Evolutionary conservation across 2,888 invertebrate genomes (phyloP).

Genomic region (Cryptophagus acutangulus): DNA sequence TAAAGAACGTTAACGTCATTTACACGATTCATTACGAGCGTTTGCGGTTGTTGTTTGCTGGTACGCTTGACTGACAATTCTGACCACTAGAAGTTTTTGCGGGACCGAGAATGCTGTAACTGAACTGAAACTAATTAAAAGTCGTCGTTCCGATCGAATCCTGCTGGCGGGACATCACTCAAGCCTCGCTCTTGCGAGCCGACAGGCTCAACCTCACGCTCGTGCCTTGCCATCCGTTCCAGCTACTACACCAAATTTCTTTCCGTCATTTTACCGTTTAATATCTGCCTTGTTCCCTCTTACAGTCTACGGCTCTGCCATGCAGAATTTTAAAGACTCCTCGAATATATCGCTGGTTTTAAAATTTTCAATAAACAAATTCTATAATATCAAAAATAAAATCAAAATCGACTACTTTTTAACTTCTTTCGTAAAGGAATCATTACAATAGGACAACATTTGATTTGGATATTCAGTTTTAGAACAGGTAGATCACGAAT

Average conservation of each 20-base stretch:
- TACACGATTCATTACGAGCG: slow-evolving; percentile 43
- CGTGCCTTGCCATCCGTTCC: slow-evolving; percentile 3
- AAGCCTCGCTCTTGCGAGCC: slow-evolving; percentile 25
- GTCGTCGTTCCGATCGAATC: slow-evolving; percentile 44
- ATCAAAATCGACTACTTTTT: too few relatives aligned
- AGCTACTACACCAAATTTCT: slow-evolving; percentile 8
- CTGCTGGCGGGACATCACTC: slow-evolving; percentile 42
- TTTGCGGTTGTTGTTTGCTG: slow-evolving; percentile 35
- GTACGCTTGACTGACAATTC: slow-evolving; percentile 43
- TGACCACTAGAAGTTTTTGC: slow-evolving; percentile 39
- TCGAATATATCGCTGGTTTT: too few relatives aligned
- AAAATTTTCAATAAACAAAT: too few relatives aligned
- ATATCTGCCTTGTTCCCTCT: slow-evolving; percentile 11
- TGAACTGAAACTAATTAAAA: slow-evolving; percentile 49
- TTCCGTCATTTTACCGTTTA: slow-evolving; percentile 12
- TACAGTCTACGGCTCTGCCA: too few relatives aligned
- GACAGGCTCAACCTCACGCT: slow-evolving; percentile 10
- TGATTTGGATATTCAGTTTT: too few relatives aligned
- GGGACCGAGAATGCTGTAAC: slow-evolving; percentile 42
- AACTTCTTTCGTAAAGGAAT: too few relatives aligned
- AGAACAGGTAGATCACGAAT: too few relatives aligned
- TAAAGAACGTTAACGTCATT: too few relatives aligned
- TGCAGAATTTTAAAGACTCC: too few relatives aligned
- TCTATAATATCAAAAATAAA: too few relatives aligned
- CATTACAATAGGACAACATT: too few relatives aligned